Evolutionary conservation across 35 echinoderm and acorn worm species (phyloP), one percentile per base, ranked within the genome.

Genomic region (Ptychodera flava): DNA sequence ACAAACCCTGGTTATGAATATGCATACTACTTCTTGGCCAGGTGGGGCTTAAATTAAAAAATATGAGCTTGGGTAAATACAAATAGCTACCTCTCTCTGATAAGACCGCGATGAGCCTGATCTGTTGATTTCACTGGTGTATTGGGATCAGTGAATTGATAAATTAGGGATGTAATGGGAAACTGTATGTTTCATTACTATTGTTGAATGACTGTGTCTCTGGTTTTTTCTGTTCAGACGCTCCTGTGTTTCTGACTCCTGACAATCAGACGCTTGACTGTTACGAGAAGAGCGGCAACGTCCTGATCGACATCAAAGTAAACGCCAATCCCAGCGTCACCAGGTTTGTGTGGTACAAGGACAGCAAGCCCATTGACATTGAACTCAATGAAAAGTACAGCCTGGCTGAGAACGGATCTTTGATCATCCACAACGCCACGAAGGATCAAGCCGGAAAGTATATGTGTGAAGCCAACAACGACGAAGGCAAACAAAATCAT

Each of bases 341-440:
- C 1, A 99, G 92, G 1, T 85, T 88, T 82, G 77, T 76, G 6
- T 99, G 96, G 96, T 37, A 81, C 16, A 87, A 92, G 80, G 88
- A 94, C 77, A 88, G 38, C 0, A 84, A 29, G 1, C 38, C 52
- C 36, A 82, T 97, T 16, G 36, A 16, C 37, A 16, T 92, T 1
- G 88, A 35, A 28, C 34, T 78, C 16, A 86, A 78, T 30, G 22
- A 84, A 35, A 85, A 86, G 33, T 94, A 91, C 79, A 82, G 80
- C 0, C 27, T 99, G 12, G 83, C 89, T 12, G 83, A 83, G 0
- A 36, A 86, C 32, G 96, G 96, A 37, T 78, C 93, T 29, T 80
- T 99, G 52, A 36, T 86, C 32, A 92, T 99, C 31, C 90, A 88
- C 28, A 90, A 94, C 30, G 84, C 88, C 22, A 90, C 88, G 15